Evolutionary conservation across 2,888 invertebrate species (phyloP), one percentile per base, ranked within the genome.

Genomic region (Eucera pruinosa): DNA sequence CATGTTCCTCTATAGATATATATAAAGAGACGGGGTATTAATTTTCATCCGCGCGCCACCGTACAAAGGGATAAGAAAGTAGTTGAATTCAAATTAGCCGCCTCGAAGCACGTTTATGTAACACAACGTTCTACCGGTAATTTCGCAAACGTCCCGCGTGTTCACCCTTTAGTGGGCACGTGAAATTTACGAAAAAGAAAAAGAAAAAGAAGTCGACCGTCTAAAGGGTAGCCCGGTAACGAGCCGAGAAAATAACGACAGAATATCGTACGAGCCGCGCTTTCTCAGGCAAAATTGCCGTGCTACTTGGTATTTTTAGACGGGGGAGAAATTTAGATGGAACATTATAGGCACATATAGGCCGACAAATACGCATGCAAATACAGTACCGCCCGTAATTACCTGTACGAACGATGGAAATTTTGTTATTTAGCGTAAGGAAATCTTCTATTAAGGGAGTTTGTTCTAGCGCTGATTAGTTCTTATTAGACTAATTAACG

Each of bases 331-430:
- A 61, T 45, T 33, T 36, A 27, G 41, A 36, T 30, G 47, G 50
- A 70, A 50, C 75, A 69, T 70, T 70, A 70, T 20, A 66, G 66
- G 65, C 48, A 27, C 52, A 27, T 54, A 61, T 45, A 52, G 48
- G 41, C 50, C 64, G 47, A 68, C 71, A 61, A 81, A 83, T 43
- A 79, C 73, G 70, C 84, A 78, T 75, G 81, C 81, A 82, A 79
- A 78, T 64, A 39, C 62, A 48, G n/a, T n/a, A n/a, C n/a, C n/a
- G n/a, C n/a, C n/a, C n/a, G n/a, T n/a, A n/a, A n/a, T n/a, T n/a
- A n/a, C n/a, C n/a, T n/a, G n/a, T n/a, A n/a, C n/a, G n/a, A n/a
- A n/a, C n/a, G n/a, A n/a, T n/a, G n/a, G n/a, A n/a, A n/a, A n/a
- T n/a, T n/a, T n/a, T n/a, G n/a, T n/a, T n/a, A n/a, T n/a, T n/a